Percentiles rank a stretch among this genome's conserved stretches.
These are phyloP conservation scores for Rhabdomys dilectus DNA, from an alignment of 2,113 vertebrate genomes.

Conservation along the genomic window DNA sequence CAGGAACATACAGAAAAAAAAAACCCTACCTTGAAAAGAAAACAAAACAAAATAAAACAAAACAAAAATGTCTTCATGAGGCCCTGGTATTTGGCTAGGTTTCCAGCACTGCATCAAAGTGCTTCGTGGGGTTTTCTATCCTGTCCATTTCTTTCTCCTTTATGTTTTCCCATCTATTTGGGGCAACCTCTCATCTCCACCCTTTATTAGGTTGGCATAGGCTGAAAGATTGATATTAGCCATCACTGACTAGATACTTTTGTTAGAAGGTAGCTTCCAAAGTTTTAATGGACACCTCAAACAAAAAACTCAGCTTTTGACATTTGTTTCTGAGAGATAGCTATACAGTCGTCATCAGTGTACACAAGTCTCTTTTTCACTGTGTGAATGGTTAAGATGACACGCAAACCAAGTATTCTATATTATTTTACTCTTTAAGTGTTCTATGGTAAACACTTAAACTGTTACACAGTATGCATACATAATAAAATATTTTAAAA, in stretches of 20 bases:
- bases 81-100: background rate
- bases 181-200: background rate
- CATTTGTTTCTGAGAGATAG: background rate
- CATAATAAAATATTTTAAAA: background rate
- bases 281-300: background rate
- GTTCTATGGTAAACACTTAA: slow-evolving; percentile 19
- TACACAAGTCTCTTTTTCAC: background rate
- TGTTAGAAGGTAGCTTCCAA: background rate
- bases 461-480: background rate
- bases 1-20: background rate
- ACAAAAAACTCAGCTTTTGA: background rate
- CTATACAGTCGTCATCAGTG: background rate
- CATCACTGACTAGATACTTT: background rate
- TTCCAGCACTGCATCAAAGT: background rate
- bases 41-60: too few species aligned
- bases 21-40: background rate
- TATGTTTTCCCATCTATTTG: background rate
- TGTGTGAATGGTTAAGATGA: slow-evolving; percentile 12
- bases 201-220: background rate
- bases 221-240: background rate
- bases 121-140: background rate
- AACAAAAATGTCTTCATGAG: background rate
- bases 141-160: background rate
- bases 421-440: background rate
- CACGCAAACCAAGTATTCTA: background rate